phyloP scores from a whole-genome alignment of 2,888 invertebrate genomes.

The Troides helena region DNA sequence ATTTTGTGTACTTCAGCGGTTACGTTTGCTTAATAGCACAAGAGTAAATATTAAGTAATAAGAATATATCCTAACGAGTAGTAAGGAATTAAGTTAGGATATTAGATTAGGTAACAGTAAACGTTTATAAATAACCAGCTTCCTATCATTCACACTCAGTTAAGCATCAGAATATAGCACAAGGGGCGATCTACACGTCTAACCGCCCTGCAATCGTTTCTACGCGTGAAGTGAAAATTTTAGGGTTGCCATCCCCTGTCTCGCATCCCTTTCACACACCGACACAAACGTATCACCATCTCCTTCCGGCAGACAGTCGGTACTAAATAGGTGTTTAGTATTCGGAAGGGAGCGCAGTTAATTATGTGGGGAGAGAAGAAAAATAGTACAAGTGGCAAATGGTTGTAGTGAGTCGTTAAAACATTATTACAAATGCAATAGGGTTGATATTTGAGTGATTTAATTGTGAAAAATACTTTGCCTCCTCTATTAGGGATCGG shows the following conservation, averaged over 20 bases:
- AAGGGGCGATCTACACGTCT: constrained; percentile 46
- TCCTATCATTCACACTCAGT: constrained; percentile 67
- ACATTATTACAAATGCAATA: constrained; percentile 32
- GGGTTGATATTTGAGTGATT: constrained; percentile 39
- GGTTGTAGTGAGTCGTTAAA: constrained; percentile 13
- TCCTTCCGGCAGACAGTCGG: constrained; percentile 56
- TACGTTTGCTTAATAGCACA: too few species aligned
- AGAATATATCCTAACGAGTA: not conserved
- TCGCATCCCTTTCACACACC: constrained; percentile 47
- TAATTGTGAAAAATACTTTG: constrained; percentile 19
- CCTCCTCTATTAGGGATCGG: constrained; percentile 37
- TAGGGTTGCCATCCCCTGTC: constrained; percentile 55
- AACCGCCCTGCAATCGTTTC: constrained; percentile 51
- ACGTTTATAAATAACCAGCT: constrained; percentile 49
- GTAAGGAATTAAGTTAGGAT: not conserved
- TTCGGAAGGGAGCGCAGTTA: constrained; percentile 76
- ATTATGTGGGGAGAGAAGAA: constrained; percentile 74
- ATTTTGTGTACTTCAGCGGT: too few species aligned
- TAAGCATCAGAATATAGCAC: constrained; percentile 54
- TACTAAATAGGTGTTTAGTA: constrained; percentile 79
- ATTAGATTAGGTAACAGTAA: constrained; percentile 2
- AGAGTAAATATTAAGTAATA: too few species aligned
- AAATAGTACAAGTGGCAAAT: constrained; percentile 46
- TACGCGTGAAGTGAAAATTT: constrained; percentile 54
- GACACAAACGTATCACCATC: constrained; percentile 36